Base-by-base conservation (phyloP, 2,113 vertebrate species). In the Anguilla rostrata region DNA sequence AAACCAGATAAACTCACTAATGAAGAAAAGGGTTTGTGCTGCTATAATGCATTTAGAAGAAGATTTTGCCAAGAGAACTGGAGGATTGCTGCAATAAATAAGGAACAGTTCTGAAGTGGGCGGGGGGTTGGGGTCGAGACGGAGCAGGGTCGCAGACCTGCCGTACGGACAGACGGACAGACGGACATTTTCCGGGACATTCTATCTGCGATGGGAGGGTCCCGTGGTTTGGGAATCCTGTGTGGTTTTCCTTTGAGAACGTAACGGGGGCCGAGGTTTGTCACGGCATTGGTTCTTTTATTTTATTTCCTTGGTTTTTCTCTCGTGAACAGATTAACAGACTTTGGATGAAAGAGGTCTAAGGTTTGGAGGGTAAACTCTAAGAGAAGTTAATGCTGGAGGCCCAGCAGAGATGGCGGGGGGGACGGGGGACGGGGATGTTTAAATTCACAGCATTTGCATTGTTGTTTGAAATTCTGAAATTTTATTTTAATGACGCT, bases 31-130 rank as follows among this genome's bases (percentile, higher is more conserved):
- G 89, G 91, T 91, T 89, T 89, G 91, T 91, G 94, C 94, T 96
- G 94, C 95, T 96, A 94, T 34, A 34, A 34, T 88, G 91, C 90
- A 90, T 91, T 92, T 53, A 53, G 87, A 88, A 86, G 88, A 92
- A 91, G 89, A 94, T 90, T 34, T 91, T 84, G 86, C 90, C 91
- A 90, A 91, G 88, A 92, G 90, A 93, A 93, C 91, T 92, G 93
- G 94, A 94, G 91, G 91, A 91, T 88, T 89, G 90, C 90, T 92
- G 91, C 92, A 91, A 93, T 90, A 88, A 87, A 88, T 89, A 84
- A 86, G 81, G 87, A 84, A 41, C 86, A 22, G 85, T 56, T n/a
- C 87, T 78, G 49, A 85, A 83, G 81, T 83, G 39, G 78, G 83
- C 71, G 81, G 82, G 16, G 16, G 46, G 20, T 34, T 34, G 34